Evolutionary conservation across 1,140 invertebrate species (phyloP).

Genomic region (Drosophila baimaii): DNA sequence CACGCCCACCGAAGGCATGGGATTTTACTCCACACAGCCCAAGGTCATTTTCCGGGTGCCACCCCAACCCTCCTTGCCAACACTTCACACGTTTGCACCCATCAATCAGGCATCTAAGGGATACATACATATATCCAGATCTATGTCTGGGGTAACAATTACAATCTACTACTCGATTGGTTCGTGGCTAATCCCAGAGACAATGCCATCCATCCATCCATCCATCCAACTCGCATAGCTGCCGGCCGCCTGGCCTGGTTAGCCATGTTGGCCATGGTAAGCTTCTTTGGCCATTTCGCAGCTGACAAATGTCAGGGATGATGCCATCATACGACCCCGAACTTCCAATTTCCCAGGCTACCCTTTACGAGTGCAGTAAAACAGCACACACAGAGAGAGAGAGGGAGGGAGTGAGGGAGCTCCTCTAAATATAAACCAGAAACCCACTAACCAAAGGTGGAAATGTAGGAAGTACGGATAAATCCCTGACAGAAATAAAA

Average conservation of each 20-base stretch:
- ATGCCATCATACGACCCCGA: constrained; percentile 22
- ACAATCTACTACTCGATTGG: constrained; percentile 32
- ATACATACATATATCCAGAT: neutral
- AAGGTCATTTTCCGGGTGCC: constrained; percentile 1
- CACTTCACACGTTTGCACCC: constrained; percentile 39
- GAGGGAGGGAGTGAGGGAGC: neutral
- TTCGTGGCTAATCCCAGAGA: constrained; percentile 36
- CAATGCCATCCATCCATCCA: constrained; percentile 22
- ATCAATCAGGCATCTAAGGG: constrained; percentile 23
- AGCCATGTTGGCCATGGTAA: constrained; percentile 27
- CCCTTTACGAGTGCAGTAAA: constrained; percentile 15
- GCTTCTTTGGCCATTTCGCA: constrained; percentile 40
- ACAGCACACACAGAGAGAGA: neutral
- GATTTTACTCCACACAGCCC: constrained; percentile 7
- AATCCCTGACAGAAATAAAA: constrained; percentile 12
- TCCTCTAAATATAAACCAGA: constrained; percentile 16
- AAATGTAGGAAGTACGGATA: neutral
- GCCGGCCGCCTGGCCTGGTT: constrained; percentile 7
- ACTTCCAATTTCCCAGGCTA: constrained; percentile 21
- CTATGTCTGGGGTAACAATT: constrained; percentile 23
- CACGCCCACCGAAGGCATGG: neutral
- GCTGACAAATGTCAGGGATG: constrained; percentile 50
- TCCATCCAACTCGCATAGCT: neutral
- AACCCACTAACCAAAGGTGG: constrained; percentile 8
- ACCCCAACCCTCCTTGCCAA: no score